Base-by-base conservation (phyloP, 2,888 invertebrate genomes). In the Ichneumoninae sp. region DNA sequence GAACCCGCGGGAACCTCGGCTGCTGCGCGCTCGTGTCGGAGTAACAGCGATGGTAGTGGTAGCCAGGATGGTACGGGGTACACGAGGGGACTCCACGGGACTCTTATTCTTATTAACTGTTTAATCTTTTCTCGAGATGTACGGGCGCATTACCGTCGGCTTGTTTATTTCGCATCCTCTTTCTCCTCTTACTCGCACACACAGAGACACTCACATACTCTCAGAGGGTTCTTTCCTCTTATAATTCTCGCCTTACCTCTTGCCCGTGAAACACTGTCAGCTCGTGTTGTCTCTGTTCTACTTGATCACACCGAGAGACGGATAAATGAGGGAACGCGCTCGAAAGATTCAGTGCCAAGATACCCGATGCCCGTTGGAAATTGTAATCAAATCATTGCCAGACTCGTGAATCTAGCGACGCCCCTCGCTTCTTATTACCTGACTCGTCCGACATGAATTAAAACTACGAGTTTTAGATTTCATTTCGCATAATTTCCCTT, bases 51-150 rank as follows among this genome's bases (percentile, higher is more conserved):
- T 68, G 71, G 26, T 80, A 71, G 79, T 69, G 65, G 63, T 60
- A 33, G 81, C 66, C 52, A 52, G 60, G 71, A 74, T 73, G 81
- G 78, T 26, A 65, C 50, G 75, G 60, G 52, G 70, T 54, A 79
- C 82, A 76, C 70, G 88, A 87, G 87, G 88, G 82, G 86, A 86
- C 85, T 86, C 86, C 88, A 89, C 89, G 91, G 91, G 93, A 93
- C 93, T 93, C 93, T 93, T 93, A 94, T 93, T 94, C 93, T 93
- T 93, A 93, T 93, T 93, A 93, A 93, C 93, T 93, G 93, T 93
- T 93, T 93, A 93, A 93, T 93, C 93, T 93, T 93, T 93, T 92
- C 91, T 86, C 91, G 92, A 92, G 93, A 93, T 91, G 91, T 93
- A 93, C 92, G 93, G 90, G 88, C 89, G 89, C 93, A 93, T 93